Evolutionary conservation across 2,797 vertebrate genomes (phyloP), one percentile per base, ranked within the genome.

Genomic region (Typhlichthys subterraneus): DNA sequence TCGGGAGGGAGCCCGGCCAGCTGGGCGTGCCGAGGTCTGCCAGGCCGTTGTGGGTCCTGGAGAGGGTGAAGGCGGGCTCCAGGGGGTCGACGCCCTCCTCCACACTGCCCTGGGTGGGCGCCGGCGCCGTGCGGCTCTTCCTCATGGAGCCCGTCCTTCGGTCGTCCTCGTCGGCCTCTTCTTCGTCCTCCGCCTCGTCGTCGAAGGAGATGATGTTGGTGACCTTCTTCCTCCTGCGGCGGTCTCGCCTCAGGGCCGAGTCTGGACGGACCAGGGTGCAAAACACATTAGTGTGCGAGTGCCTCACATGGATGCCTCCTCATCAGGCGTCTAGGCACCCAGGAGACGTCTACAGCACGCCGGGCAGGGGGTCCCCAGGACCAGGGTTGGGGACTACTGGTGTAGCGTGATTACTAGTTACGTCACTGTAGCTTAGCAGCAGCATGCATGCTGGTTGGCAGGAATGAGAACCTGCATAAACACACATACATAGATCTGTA

Each of bases 181-280:
- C 93, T 10, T 90, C 93, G 38, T 93, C 94, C 33, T 94, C 94
- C 0, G 94, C 91, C 4, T 97, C 95, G 12, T 98, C 95, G 23
- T 98, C 97, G 74, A 99, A 99, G 3, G 96, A 99, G 76, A 99
- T 98, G 4, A 99, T 98, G 88, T 97, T 96, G 61, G 96, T 96
- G 86, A 99, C 90, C 81, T 96, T 97, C 87, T 98, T 99, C 83
- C 94, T 99, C 89, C 94, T 95, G 58, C 96, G 95, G 7, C 96
- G 89, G 73, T 98, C 97, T 62, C 94, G 98, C 89, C 86, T 95
- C 72, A 90, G 87, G 73, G 91, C 96, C 0, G 93, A 90, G 85
- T 99, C 97, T 99, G 77, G 13, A 61, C 8, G 5, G 46, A 11
- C 14, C n/a, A 61, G 58, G 48, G 49, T 12, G 1, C 46, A 42